A percentile compares a stretch with the other conserved stretches of the same genome.
Evolutionary conservation across 2,797 vertebrate genomes (phyloP).

Genomic region (Pogonophryne albipinna): DNA sequence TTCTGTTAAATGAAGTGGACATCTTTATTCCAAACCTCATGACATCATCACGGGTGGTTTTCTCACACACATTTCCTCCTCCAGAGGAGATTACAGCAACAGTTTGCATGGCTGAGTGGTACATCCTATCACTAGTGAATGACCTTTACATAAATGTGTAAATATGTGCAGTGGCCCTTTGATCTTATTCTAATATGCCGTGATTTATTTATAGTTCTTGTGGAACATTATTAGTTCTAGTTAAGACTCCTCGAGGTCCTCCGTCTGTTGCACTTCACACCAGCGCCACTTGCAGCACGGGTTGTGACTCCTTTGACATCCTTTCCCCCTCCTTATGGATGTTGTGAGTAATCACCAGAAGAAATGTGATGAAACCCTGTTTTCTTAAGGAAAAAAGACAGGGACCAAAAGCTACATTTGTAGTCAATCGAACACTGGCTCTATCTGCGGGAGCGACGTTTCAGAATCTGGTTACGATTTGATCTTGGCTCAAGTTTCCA

Average conservation of each 20-base stretch:
- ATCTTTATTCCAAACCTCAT: background rate
- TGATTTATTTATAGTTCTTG: slow-evolving; percentile 49
- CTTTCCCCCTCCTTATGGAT: slow-evolving; percentile 25
- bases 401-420: slow-evolving; percentile 58
- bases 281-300: slow-evolving; percentile 58
- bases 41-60: slow-evolving; percentile 7
- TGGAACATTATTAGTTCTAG: slow-evolving; percentile 51
- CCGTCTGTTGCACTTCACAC: slow-evolving; percentile 68
- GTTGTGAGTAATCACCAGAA: slow-evolving; percentile 40
- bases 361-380: slow-evolving; percentile 46
- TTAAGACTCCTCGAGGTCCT: slow-evolving; percentile 55
- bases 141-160: slow-evolving; percentile 4
- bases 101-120: background rate
- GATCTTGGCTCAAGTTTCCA: slow-evolving; percentile 73
- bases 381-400: slow-evolving; percentile 50
- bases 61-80: background rate
- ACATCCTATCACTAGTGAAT: background rate
- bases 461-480: slow-evolving; percentile 60
- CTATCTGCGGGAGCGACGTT: slow-evolving; percentile 54
- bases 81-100: slow-evolving; percentile 1
- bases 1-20: background rate
- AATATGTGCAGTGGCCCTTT: slow-evolving; percentile 27
- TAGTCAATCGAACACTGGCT: slow-evolving; percentile 53
- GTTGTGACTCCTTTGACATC: slow-evolving; percentile 59
- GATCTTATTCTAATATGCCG: slow-evolving; percentile 17